Conservation (phyloP, 2,888 invertebrate species). For the Drosophila quinaria region DNA sequence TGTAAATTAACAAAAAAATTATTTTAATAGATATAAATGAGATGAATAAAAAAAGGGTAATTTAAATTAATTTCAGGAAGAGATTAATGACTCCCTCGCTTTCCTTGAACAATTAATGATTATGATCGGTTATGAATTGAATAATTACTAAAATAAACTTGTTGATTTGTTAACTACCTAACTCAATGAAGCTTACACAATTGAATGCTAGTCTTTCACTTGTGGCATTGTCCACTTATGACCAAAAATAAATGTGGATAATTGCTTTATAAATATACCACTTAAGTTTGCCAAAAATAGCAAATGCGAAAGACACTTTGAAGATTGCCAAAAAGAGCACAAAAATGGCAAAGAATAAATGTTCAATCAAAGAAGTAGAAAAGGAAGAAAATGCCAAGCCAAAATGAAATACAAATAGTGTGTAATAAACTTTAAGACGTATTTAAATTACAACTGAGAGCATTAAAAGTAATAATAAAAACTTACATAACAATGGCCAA, state of each 20-base stretch:
- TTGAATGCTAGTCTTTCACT: not conserved
- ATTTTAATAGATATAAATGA: too few species aligned
- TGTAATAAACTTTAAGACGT: conserved; percentile 25
- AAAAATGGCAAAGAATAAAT: not conserved
- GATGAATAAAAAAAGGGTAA: not conserved
- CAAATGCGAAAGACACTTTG: conserved; percentile 5
- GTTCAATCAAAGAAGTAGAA: not conserved
- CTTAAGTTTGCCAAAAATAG: conserved; percentile 50
- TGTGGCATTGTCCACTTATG: conserved; percentile 21
- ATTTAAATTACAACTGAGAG: conserved; percentile 29
- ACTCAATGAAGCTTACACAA: not conserved
- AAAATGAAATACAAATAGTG: not conserved
- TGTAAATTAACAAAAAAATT: too few species aligned
- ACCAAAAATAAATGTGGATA: conserved; percentile 21
- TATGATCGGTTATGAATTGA: not conserved
- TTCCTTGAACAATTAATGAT: not conserved
- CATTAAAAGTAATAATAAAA: not conserved
- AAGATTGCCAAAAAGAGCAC: conserved; percentile 10
- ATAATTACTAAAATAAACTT: not conserved
- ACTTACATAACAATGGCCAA: conserved; percentile 35
- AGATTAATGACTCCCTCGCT: not conserved
- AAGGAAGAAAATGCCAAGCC: not conserved
- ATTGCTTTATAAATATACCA: conserved; percentile 48
- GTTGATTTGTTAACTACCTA: conserved; percentile 1
- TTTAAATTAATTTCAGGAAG: not conserved